Evolutionary conservation across 2,113 vertebrate species (phyloP), one percentile per base, ranked within the genome.

Genomic region (Alaudala cheleensis): DNA sequence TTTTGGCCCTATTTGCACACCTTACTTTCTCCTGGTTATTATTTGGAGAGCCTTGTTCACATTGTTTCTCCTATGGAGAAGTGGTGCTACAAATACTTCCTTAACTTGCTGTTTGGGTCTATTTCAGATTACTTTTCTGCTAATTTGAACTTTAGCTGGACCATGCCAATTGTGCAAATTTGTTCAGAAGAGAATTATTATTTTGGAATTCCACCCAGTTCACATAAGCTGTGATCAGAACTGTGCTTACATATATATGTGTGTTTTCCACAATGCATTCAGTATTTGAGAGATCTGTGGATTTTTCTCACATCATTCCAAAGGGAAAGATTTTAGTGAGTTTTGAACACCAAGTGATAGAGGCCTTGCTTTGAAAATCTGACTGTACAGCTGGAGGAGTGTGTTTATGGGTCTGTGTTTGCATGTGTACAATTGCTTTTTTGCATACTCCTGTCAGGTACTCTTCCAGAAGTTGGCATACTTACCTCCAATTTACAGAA

Each of bases 231-330:
- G 81, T 60, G 17, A 21, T 45, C n/a, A 64, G n/a, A 60, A 25
- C 7, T 60, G 19, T 73, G 33, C 31, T 42, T 45, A 42, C 0
- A 0, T 12, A 6, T 28, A n/a, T 6, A 11, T 4, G 2, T 64
- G 49, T 76, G 37, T 89, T 73, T 72, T 81, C 47, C 22, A 57
- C 6, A 7, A 18, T 1, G 0, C 7, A 8, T 69, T 62, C 58
- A 39, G 33, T 69, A 16, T 65, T 77, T 84, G 54, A 65, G 82
- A 65, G 17, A 25, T 53, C 10, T 53, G 18, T 2, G 15, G 9
- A 28, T 67, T 45, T 71, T 86, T 80, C 57, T 62, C 3, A 7
- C 29, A 10, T 66, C 3, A 2, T 74, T 14, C 31, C 12, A 61
- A 80, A 34, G 8, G 8, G 28, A 29, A 51, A 34, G 6, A 26